Evolutionary conservation across 2,888 invertebrate genomes (phyloP).

Genomic region (Buathra laborator): DNA sequence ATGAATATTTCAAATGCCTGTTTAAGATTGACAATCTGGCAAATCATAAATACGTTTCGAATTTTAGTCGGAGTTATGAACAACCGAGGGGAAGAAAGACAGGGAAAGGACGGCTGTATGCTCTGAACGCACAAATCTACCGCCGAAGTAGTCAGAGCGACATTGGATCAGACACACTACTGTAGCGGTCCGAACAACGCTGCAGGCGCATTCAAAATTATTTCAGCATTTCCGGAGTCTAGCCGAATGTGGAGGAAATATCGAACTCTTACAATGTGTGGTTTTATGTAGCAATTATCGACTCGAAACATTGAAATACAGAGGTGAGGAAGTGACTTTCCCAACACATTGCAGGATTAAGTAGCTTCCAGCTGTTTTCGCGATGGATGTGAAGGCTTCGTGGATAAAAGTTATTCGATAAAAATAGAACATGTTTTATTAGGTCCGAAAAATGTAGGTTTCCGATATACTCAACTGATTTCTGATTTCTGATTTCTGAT

Average conservation of each 20-base stretch:
- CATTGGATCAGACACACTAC: slow-evolving; percentile 28
- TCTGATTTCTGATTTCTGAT: too few species aligned
- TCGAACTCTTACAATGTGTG: neutral
- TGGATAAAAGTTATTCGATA: too few species aligned
- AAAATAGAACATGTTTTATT: too few species aligned
- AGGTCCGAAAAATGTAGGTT: too few species aligned
- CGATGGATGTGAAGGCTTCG: too few species aligned
- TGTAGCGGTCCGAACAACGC: slow-evolving; percentile 34
- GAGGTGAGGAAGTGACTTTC: neutral
- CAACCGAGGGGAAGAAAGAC: neutral
- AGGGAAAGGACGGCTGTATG: neutral
- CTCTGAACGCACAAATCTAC: slow-evolving; percentile 35
- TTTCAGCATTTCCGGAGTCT: slow-evolving; percentile 21
- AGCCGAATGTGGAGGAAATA: neutral
- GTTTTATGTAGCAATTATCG: neutral
- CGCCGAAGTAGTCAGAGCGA: slow-evolving; percentile 23
- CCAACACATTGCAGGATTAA: too few species aligned
- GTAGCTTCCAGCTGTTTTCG: neutral
- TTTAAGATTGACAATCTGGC: neutral
- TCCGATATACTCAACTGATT: too few species aligned
- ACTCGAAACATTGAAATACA: neutral
- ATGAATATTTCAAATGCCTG: neutral
- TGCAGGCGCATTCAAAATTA: slow-evolving; percentile 41
- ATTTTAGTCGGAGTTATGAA: neutral
- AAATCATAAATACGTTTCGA: slow-evolving; percentile 19